Base-by-base conservation (phyloP, 2,888 invertebrate genomes). In the Hydriomena furcata region DNA sequence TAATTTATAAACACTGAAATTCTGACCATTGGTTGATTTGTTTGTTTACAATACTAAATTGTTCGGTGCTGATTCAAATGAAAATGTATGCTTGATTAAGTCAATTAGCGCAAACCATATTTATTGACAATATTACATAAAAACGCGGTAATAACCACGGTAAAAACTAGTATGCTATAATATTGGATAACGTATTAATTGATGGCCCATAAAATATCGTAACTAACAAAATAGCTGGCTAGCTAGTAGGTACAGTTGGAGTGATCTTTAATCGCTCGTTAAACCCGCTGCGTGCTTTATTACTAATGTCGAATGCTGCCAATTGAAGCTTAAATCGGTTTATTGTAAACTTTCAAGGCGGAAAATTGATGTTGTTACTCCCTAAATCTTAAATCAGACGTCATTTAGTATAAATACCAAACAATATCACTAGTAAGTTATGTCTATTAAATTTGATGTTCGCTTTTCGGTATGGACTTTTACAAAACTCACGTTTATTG, bases 181-280 rank as follows among this genome's bases (percentile, higher is more conserved):
- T 61, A 58, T 60, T 45, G 51, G 58, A 63, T 62, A 65, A 58
- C 60, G 55, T 61, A 66, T 72, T 73, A 73, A 74, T 76, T 75
- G 66, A 69, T 74, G 66, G 65, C 51, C 63, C 58, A 72, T 77
- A 76, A 78, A 77, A 63, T 61, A 55, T 57, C 58, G 60, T 57
- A 62, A n/a, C n/a, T n/a, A n/a, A n/a, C n/a, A n/a, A n/a, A 56
- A 74, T 69, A 71, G 62, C 67, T 60, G 63, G 61, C 62, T 66
- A 63, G n/a, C n/a, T n/a, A n/a, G n/a, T n/a, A n/a, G n/a, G 61
- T 58, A 56, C 51, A 56, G 55, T 61, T 61, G 58, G 66, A 74
- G 74, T 71, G 74, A 71, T 71, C 69, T 76, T 76, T 73, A 75
- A 76, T 76, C 71, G 76, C 55, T 65, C 71, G 66, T 75, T 70